phyloP scores from a whole-genome alignment of 2,888 invertebrate species.

The Craniophora ligustri region DNA sequence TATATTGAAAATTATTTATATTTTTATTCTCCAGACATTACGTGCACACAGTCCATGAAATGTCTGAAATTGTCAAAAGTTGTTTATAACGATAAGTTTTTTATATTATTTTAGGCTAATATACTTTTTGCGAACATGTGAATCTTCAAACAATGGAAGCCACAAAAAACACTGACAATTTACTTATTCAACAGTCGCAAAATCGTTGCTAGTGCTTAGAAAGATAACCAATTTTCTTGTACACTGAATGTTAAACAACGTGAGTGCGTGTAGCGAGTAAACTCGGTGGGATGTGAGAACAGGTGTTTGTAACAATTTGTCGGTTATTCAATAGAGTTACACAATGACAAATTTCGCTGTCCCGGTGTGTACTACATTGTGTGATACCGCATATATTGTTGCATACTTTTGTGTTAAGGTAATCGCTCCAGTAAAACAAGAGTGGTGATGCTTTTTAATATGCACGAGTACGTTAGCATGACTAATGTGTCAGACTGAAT shows the following conservation, averaged over 20 bases:
- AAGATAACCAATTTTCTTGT: constrained; percentile 32
- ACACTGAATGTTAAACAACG: constrained; percentile 20
- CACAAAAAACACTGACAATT: not conserved
- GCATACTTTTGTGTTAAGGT: not conserved
- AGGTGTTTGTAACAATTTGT: constrained; percentile 24
- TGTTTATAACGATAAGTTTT: not conserved
- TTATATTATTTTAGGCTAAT: constrained; percentile 13
- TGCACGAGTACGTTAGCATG: not conserved
- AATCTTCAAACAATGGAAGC: constrained; percentile 18
- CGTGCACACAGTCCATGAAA: no score
- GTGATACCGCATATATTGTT: constrained; percentile 6
- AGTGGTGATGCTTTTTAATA: not conserved
- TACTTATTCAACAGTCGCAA: not conserved
- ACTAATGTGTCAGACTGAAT: no score
- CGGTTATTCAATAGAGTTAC: constrained; percentile 30
- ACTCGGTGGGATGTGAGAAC: not conserved
- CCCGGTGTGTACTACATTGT: constrained; percentile 7
- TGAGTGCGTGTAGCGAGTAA: constrained; percentile 6
- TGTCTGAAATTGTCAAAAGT: no score
- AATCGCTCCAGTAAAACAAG: not conserved
- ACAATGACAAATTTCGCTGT: constrained; percentile 21
- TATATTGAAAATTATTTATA: no score
- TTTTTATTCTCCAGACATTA: no score
- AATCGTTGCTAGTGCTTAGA: not conserved
- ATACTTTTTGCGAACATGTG: constrained; percentile 14